Evolutionary conservation across 1,140 invertebrate genomes (phyloP).

Genomic region (Heliothis subflexa): DNA sequence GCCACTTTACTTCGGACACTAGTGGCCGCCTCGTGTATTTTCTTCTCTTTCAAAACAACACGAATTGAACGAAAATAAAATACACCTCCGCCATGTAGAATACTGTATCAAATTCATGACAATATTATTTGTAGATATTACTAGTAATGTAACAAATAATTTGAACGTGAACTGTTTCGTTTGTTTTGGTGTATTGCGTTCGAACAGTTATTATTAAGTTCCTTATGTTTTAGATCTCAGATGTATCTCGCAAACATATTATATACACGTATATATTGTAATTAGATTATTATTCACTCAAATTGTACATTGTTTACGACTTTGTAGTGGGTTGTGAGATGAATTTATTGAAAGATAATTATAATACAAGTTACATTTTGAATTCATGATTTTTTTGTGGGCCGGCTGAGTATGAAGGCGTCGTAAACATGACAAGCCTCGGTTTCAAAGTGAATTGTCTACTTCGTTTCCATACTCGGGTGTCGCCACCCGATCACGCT

Average conservation of each 20-base stretch:
- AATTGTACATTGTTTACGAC: slow-evolving; percentile 67
- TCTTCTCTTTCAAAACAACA: neutral
- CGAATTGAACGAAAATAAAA: slow-evolving; percentile 13
- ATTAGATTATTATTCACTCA: slow-evolving; percentile 54
- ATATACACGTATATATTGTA: slow-evolving; percentile 52
- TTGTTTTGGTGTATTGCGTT: slow-evolving; percentile 55
- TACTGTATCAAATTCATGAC: slow-evolving; percentile 74
- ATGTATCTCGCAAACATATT: slow-evolving; percentile 68
- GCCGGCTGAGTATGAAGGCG: neutral
- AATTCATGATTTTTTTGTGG: neutral
- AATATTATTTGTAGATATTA: slow-evolving; percentile 75
- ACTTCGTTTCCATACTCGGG: neutral
- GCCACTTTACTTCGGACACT: neutral
- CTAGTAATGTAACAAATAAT: slow-evolving; percentile 48
- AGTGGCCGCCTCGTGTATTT: slow-evolving; percentile 16
- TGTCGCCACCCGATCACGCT: neutral
- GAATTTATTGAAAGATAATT: slow-evolving; percentile 61
- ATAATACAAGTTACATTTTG: slow-evolving; percentile 44
- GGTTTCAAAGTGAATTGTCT: neutral
- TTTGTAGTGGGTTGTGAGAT: slow-evolving; percentile 80
- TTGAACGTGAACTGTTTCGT: slow-evolving; percentile 44
- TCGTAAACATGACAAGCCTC: too few species aligned
- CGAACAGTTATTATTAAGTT: slow-evolving; percentile 61
- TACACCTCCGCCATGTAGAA: slow-evolving; percentile 51
- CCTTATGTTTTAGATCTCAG: slow-evolving; percentile 79